Evolutionary conservation across 2,888 invertebrate species (phyloP).

Genomic region (Muscina levida): DNA sequence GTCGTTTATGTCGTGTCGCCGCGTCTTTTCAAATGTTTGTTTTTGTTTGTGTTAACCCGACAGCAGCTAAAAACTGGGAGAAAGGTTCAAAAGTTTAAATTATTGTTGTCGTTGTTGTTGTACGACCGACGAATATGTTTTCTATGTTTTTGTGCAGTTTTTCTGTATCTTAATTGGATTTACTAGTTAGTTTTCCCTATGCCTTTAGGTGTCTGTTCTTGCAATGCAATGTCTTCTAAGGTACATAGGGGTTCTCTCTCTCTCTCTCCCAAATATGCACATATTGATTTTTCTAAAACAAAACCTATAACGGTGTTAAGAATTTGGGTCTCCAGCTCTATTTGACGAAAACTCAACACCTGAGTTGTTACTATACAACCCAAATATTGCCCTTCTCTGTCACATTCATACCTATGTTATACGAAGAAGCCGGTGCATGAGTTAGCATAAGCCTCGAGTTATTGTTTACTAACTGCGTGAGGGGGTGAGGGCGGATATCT

Average conservation of each 20-base stretch:
- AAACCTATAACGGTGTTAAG: slow-evolving; percentile 1
- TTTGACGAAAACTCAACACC: neutral
- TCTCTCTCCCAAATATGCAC: neutral
- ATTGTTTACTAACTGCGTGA: neutral
- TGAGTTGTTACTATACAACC: neutral
- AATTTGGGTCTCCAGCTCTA: neutral
- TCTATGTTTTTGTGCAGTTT: slow-evolving; percentile 1
- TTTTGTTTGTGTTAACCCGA: neutral
- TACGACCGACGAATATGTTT: too few species aligned
- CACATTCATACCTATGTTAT: too few species aligned
- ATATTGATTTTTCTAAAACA: slow-evolving; percentile 34
- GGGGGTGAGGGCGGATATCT: neutral
- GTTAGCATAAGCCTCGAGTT: neutral
- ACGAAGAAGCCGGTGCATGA: neutral
- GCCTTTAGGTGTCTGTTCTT: slow-evolving; percentile 8
- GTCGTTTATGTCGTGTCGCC: neutral
- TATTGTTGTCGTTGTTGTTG: slow-evolving; percentile 39
- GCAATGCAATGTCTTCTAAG: neutral
- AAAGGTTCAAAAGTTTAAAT: slow-evolving; percentile 62
- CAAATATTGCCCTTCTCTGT: neutral
- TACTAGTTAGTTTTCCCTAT: slow-evolving; percentile 58
- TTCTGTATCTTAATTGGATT: slow-evolving; percentile 61
- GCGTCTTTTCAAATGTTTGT: slow-evolving; percentile 3
- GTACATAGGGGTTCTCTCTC: neutral
- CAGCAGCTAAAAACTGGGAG: slow-evolving; percentile 44